Base-by-base conservation (phyloP, 2,888 invertebrate genomes). In the Timema podura region DNA sequence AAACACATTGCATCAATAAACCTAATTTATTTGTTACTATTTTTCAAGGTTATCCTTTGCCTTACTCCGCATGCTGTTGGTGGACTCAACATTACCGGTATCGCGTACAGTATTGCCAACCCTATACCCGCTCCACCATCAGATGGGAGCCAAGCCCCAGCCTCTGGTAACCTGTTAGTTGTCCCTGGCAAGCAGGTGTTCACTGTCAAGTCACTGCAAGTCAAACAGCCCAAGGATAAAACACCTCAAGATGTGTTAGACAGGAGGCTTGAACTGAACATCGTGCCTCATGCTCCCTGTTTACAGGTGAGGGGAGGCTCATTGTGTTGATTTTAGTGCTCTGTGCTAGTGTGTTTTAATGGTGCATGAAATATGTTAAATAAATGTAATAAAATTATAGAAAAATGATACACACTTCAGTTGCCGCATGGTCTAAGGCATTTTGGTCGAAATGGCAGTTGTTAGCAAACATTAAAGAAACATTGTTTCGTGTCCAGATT, bases 211-310 rank as follows among this genome's bases (percentile, higher is more conserved):
- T 83, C 88, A 73, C 83, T 86, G 76, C 79, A 85, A 74, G 81
- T 86, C 16, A 88, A 86, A 76, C 83, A 82, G 72, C 80, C 81
- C 13, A 84, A 85, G 73, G 84, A 84, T 71, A 81, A 81, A 10
- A 79, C 79, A 61, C 81, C 82, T 70, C 76, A 83, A 71, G 86
- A 87, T 74, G 85, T 83, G 9, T 81, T 82, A 15, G 91, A 93
- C 79, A 87, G 88, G 75, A 85, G 92, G 74, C 83, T 96, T 68
- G 86, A 89, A 74, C 88, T 95, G 70, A 87, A 86, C 73, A 86
- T 96, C 67, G 87, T 91, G 64, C 89, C 92, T 13, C 87, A 89
- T 74, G 90, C 94, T 73, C 95, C 96, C 0, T 90, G 91, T 77
- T 83, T 96, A 77, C 90, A 93, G 86, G 92, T 91, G 81, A 78